Percentiles rank a stretch among this genome's conserved stretches.
Evolutionary conservation across 2,888 invertebrate genomes (phyloP).

Genomic region (Eupithecia exiguata): DNA sequence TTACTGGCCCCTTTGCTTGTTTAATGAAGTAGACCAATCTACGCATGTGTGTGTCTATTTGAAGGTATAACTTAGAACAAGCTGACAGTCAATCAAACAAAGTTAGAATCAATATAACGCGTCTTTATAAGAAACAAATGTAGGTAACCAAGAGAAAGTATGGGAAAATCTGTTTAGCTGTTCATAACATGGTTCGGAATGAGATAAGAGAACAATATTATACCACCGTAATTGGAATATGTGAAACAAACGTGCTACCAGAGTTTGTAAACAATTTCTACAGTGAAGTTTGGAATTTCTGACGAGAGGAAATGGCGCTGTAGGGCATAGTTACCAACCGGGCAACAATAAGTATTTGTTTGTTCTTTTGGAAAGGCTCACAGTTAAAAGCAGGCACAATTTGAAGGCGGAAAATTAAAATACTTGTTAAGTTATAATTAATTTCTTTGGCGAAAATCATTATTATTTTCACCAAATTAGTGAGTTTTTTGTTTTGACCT

Average conservation of each 20-base stretch:
- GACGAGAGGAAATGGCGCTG: constrained; percentile 17
- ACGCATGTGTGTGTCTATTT: neutral
- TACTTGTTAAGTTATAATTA: neutral
- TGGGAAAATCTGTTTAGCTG: constrained; percentile 11
- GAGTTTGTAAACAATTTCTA: constrained; percentile 23
- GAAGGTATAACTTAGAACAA: neutral
- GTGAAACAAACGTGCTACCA: constrained; percentile 15
- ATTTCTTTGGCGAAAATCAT: neutral
- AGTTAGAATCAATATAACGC: neutral
- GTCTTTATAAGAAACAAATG: constrained; percentile 1
- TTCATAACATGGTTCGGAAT: constrained; percentile 9
- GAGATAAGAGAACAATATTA: constrained; percentile 18
- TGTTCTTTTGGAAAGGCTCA: constrained; percentile 10
- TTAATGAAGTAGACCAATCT: neutral
- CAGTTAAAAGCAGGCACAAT: neutral
- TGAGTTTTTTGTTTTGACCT: neutral
- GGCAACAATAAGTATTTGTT: constrained; percentile 18
- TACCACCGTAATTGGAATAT: constrained; percentile 22
- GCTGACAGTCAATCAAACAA: neutral
- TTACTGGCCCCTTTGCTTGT: neutral
- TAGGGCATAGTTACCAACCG: constrained; percentile 18
- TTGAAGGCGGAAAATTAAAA: neutral
- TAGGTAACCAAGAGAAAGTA: constrained; percentile 6
- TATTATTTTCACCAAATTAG: neutral
- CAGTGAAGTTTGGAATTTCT: constrained; percentile 19